Conservation (phyloP, 1,140 invertebrate genomes). For the Holcopasites calliopsidis region DNA sequence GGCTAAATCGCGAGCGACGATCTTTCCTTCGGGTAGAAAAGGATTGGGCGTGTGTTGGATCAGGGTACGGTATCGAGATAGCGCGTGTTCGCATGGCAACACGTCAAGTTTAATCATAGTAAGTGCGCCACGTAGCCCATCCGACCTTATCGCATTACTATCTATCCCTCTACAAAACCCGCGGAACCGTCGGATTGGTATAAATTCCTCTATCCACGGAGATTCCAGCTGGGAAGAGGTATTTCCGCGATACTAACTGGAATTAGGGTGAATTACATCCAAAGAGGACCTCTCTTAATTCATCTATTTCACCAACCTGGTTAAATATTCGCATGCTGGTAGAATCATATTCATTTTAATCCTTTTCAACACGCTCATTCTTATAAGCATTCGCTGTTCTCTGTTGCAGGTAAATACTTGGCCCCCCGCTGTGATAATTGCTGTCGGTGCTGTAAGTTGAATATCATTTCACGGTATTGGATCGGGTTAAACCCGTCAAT, state of each 20-base stretch:
- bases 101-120: constrained; percentile 64
- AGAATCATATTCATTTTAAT: too few species aligned
- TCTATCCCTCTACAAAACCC: constrained; percentile 36
- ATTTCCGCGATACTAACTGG: neutral
- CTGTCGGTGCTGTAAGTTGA: constrained; percentile 20
- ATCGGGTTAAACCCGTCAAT: too few species aligned
- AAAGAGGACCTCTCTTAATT: constrained; percentile 1
- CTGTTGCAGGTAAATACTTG: constrained; percentile 49
- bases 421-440: neutral
- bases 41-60: neutral
- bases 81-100: constrained; percentile 22
- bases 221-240: neutral
- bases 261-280: constrained; percentile 7
- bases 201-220: neutral
- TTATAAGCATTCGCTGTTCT: constrained; percentile 16
- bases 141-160: constrained; percentile 60
- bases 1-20: neutral
- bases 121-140: constrained; percentile 54
- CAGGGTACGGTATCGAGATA: neutral
- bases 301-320: neutral
- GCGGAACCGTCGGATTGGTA: constrained; percentile 14
- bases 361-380: neutral
- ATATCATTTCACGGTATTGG: too few species aligned
- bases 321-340: neutral
- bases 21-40: neutral